Percentiles rank a stretch among this genome's conserved stretches.
These are phyloP conservation scores for Egretta garzetta DNA, from an alignment of 2,113 vertebrate genomes.

Conservation along the genomic window DNA sequence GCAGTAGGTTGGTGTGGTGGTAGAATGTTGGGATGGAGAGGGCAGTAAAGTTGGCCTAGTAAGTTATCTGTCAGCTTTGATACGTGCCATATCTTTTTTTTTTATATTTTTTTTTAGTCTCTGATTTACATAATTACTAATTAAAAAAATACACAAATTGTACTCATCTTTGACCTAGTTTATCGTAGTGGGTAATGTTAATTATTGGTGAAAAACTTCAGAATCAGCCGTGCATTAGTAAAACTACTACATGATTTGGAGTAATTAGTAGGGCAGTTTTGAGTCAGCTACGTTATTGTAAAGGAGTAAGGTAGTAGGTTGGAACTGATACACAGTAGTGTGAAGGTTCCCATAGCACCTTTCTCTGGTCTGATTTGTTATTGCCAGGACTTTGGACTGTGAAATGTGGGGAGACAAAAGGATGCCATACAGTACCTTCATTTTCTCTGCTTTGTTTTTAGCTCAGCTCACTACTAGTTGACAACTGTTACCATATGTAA, in stretches of 20 bases:
- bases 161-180: conserved; percentile 1
- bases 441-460: not conserved
- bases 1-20: not conserved
- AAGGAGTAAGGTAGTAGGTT: not conserved
- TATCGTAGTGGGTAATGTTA: not conserved
- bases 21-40: not conserved
- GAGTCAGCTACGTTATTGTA: not conserved
- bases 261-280: not conserved
- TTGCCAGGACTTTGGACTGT: not conserved
- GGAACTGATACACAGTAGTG: not conserved
- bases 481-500: not conserved
- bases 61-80: not conserved
- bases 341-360: not conserved
- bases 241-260: not conserved
- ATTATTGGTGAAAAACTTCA: not conserved
- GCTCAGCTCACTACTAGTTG: not conserved
- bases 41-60: not conserved
- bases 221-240: not conserved
- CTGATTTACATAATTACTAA: not conserved
- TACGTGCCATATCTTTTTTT: not conserved
- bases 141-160: not conserved
- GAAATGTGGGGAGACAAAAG: not conserved
- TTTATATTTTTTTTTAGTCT: not conserved
- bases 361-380: not conserved
- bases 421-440: not conserved